These are phyloP conservation scores for Drosophila barbarae DNA, from an alignment of 2,888 invertebrate species.

Conservation along the genomic window DNA sequence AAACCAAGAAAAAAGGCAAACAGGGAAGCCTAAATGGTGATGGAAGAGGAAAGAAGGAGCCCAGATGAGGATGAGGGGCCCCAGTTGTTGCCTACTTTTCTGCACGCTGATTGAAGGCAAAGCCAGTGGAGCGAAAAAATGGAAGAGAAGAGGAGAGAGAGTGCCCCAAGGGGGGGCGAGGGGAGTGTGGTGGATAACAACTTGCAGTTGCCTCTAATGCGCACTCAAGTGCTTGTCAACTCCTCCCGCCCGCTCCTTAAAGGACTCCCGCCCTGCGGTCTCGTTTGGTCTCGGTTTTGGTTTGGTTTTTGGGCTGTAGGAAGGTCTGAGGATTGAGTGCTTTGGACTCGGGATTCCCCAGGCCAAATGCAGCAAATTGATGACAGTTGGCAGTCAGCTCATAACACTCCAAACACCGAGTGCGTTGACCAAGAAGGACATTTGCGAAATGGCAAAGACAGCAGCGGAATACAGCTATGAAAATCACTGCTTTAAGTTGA, in stretches of 20 bases:
- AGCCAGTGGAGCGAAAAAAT: conserved; percentile 20
- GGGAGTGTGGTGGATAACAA: conserved; percentile 25
- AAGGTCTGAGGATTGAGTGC: background rate
- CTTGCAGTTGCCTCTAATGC: conserved; percentile 62
- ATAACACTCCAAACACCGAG: conserved; percentile 14
- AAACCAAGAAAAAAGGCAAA: conserved; percentile 24
- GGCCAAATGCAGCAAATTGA: conserved; percentile 64
- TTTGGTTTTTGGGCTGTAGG: background rate
- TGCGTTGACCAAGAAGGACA: conserved; percentile 14
- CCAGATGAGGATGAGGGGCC: background rate
- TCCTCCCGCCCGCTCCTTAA: background rate
- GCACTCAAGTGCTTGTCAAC: conserved; percentile 67
- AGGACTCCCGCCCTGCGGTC: conserved; percentile 6
- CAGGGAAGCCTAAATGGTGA: background rate
- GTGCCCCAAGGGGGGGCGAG: background rate
- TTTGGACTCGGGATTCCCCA: background rate
- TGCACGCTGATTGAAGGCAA: conserved; percentile 30
- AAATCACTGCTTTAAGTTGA: background rate
- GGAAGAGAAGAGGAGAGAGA: conserved; percentile 5
- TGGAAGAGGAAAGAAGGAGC: background rate
- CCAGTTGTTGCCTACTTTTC: background rate
- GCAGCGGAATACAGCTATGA: background rate
- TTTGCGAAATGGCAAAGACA: background rate
- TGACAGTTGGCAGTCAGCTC: conserved; percentile 49
- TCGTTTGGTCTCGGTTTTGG: conserved; percentile 27